Evolutionary conservation across 2,113 vertebrate species (phyloP).

Genomic region (Anguilla rostrata): DNA sequence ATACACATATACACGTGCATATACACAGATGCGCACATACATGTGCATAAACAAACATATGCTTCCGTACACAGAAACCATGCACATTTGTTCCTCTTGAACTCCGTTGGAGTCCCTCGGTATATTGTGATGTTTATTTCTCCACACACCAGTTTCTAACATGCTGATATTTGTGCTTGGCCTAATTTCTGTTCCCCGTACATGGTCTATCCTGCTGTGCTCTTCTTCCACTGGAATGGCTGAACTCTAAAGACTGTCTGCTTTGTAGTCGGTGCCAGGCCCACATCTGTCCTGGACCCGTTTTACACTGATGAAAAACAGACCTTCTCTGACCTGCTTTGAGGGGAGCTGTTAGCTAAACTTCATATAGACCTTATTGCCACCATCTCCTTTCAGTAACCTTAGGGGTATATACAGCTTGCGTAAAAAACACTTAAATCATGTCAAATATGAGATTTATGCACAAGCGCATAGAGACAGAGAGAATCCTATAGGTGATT

Average conservation of each 20-base stretch:
- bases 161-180: neutral
- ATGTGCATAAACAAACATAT: constrained; percentile 32
- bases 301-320: constrained; percentile 27
- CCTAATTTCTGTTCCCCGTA: neutral
- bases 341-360: neutral
- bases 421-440: neutral
- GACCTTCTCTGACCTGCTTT: constrained; percentile 17
- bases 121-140: neutral
- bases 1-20: constrained; percentile 27
- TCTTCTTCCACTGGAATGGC: neutral
- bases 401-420: too few relatives aligned
- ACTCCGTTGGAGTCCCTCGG: neutral
- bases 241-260: neutral
- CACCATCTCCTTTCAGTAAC: neutral
- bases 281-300: constrained; percentile 43
- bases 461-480: neutral
- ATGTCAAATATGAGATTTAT: neutral
- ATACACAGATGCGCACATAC: constrained; percentile 29
- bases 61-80: constrained; percentile 22
- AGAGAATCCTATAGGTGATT: neutral
- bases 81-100: too few relatives aligned
- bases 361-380: neutral
- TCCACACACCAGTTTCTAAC: constrained; percentile 17
- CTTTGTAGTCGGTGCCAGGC: constrained; percentile 35
- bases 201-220: neutral